Evolutionary conservation across 2,797 vertebrate species (phyloP), one percentile per base, ranked within the genome.

Genomic region (Gastrophryne carolinensis): DNA sequence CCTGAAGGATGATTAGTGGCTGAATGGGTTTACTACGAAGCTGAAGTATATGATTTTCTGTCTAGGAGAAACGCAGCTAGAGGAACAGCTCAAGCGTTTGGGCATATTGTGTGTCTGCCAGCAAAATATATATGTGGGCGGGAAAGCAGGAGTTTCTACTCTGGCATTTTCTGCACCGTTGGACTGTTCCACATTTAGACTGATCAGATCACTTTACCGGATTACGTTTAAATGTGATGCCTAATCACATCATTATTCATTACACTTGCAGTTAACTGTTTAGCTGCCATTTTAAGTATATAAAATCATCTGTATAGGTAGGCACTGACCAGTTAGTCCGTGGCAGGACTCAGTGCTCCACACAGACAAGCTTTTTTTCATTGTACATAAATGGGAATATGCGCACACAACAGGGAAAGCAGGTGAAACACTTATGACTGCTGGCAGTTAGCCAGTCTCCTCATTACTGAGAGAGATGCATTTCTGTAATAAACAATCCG

Each of bases 31-130:
- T 64, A 66, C 72, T 58, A 17, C 66, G 15, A 66, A 74, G 72
- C 37, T 66, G 52, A 74, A 74, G 52, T 62, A 49, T 73, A 73
- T 65, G 61, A 66, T 65, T 74, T 74, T 74, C 50, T 66, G 50
- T 65, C 50, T 66, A 57, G 62, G 26, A 65, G 62, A 57, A 52
- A 34, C 27, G 23, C 37, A 47, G 71, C 60, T 30, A 53, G 24
- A 64, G 49, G 34, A 54, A 50, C 50, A 60, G 56, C 69, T 72
- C 26, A 37, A 72, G 61, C 21, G 57, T 52, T 72, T 61, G 23
- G 56, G 69, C 69, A 61, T 72, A 72, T 62, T 61, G 57, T 62
- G 69, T 35, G 56, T 15, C 69, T 72, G 56, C 69, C 57, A 72
- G 44, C 56, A 72, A 52, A 37, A 37, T 72, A 52, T 61, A 72